phyloP scores from a whole-genome alignment of 30 jellyfish, hydroid and myxozoan genomes.

The Pelagia noctiluca region DNA sequence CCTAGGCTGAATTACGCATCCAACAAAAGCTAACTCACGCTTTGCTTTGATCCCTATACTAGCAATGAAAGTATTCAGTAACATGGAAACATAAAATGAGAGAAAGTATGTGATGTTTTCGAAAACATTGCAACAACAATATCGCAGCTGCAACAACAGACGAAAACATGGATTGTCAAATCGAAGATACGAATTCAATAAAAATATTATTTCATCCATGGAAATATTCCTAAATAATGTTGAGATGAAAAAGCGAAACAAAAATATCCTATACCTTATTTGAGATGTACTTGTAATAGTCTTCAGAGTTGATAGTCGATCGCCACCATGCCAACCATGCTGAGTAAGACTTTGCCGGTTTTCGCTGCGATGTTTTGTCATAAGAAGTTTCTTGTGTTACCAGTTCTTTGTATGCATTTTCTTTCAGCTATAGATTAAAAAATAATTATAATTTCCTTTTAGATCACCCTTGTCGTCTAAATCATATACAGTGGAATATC shows the following conservation, averaged over 20 bases:
- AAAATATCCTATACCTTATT: slow-evolving; percentile 33
- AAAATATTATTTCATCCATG: too few species aligned
- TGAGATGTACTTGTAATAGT: slow-evolving; percentile 71
- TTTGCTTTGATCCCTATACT: too few species aligned
- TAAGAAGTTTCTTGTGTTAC: slow-evolving; percentile 12
- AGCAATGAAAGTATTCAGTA: too few species aligned
- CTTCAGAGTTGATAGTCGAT: slow-evolving; percentile 79
- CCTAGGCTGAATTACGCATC: too few species aligned
- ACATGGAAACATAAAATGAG: too few species aligned
- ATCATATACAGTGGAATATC: neutral
- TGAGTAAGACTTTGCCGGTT: slow-evolving; percentile 67
- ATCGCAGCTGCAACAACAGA: too few species aligned
- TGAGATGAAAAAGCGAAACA: neutral
- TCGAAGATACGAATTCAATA: too few species aligned
- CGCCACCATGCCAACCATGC: slow-evolving; percentile 97
- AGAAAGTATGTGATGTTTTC: too few species aligned
- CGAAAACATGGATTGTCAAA: too few species aligned
- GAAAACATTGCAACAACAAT: too few species aligned
- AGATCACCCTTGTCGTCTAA: neutral
- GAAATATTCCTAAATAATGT: neutral
- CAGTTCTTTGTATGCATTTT: slow-evolving; percentile 23
- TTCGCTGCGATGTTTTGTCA: slow-evolving; percentile 12
- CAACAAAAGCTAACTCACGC: too few species aligned
- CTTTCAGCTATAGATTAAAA: slow-evolving; percentile 38
- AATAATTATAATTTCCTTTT: neutral